These are phyloP conservation scores for Neoarius graeffei DNA, from an alignment of 2,113 vertebrate genomes.

Conservation along the genomic window DNA sequence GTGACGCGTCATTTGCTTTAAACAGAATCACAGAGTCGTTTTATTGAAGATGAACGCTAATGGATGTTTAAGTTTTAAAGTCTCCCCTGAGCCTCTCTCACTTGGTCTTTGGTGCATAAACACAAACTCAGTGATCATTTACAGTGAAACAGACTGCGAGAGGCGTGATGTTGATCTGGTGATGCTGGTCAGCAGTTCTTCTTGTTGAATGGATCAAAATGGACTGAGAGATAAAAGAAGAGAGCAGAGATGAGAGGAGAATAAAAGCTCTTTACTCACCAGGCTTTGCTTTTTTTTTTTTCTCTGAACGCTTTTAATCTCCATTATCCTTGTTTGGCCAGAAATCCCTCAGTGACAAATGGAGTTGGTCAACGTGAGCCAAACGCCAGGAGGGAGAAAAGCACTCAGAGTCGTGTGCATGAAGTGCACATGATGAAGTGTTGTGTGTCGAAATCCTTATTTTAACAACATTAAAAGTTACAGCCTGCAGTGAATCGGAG, in stretches of 20 bases:
- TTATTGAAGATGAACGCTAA: neutral
- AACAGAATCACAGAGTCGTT: neutral
- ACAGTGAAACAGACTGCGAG: neutral
- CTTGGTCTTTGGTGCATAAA: neutral
- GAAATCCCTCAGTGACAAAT: slow-evolving; percentile 63
- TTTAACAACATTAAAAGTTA: slow-evolving; percentile 32
- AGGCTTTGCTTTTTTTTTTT: slow-evolving; percentile 52
- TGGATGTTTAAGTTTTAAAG: neutral
- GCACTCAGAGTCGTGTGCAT: slow-evolving; percentile 45
- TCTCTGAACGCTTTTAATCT: slow-evolving; percentile 62
- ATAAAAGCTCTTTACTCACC: slow-evolving; percentile 63
- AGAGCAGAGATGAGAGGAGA: neutral
- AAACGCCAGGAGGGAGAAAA: slow-evolving; percentile 57
- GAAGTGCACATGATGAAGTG: slow-evolving; percentile 40
- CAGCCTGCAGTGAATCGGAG: neutral
- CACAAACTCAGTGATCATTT: neutral
- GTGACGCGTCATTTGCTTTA: neutral
- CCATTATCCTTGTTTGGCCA: slow-evolving; percentile 62
- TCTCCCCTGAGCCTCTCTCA: neutral
- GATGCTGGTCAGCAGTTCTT: neutral
- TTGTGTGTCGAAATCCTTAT: slow-evolving; percentile 40
- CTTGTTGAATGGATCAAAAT: too few relatives aligned
- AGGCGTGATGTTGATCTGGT: neutral
- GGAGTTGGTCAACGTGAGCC: slow-evolving; percentile 54
- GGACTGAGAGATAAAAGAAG: neutral